These are phyloP conservation scores for Protonemura montana DNA, from an alignment of 2,888 invertebrate genomes.

Conservation along the genomic window DNA sequence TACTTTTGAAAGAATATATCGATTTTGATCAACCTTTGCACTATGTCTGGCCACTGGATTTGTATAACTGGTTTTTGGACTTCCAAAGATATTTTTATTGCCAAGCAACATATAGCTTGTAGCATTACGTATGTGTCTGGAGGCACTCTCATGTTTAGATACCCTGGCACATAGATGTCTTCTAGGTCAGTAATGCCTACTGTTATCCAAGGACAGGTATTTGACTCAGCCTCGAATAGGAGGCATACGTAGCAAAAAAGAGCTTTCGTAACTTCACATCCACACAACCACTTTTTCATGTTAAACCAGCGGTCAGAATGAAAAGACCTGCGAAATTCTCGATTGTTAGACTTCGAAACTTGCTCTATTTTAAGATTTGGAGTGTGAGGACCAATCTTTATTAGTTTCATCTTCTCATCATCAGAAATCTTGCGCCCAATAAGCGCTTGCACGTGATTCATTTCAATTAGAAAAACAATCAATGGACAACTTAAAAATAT, in stretches of 20 bases:
- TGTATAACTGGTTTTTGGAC: constrained; percentile 49
- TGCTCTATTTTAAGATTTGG: background rate
- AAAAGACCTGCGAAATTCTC: background rate
- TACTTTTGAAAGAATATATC: constrained; percentile 49
- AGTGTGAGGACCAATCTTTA: background rate
- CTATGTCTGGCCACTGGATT: constrained; percentile 49
- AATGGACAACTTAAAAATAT: no score
- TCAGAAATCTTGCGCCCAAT: background rate
- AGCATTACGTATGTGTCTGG: constrained; percentile 46
- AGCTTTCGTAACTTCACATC: constrained; percentile 34
- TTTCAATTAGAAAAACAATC: background rate
- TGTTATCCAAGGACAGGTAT: constrained; percentile 43
- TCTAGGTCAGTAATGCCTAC: constrained; percentile 49
- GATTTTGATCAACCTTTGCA: constrained; percentile 48
- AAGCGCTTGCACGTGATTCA: background rate
- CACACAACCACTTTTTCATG: constrained; percentile 40
- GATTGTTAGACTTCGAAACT: background rate
- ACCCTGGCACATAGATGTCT: constrained; percentile 48
- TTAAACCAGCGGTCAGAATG: background rate
- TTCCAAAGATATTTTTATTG: constrained; percentile 49
- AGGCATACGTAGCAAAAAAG: constrained; percentile 52
- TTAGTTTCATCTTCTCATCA: constrained; percentile 13
- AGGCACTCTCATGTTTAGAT: background rate
- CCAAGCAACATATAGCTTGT: constrained; percentile 48
- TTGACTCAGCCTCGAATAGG: constrained; percentile 48